Base-by-base conservation (phyloP, 2,797 vertebrate species). In the Sebastes wilsoni region DNA sequence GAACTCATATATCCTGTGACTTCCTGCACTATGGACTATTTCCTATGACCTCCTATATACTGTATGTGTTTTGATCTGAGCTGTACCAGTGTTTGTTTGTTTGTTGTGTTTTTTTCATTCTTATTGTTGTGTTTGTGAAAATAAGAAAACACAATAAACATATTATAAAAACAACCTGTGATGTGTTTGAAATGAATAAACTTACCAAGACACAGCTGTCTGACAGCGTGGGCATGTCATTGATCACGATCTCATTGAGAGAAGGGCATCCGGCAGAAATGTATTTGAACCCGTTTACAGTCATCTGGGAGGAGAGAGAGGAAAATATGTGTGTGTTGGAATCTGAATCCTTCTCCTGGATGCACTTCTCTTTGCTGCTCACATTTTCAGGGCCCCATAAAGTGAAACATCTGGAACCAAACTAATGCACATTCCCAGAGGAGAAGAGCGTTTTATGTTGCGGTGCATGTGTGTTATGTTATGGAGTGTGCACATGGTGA, bases 161-260 rank as follows among this genome's bases (percentile, higher is more conserved):
- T 36, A 5, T 12, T 36, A 36, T 36, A 36, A 36, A 36, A 36
- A 36, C 34, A 36, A 36, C 34, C 34, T 36, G 60, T 36, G 34
- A 68, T 61, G 25, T 66, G 62, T 68, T 62, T 34, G 5, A 36
- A 38, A 70, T 32, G 4, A 52, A 28, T 8, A 64, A 27, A 85
- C 89, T 77, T 95, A 97, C 96, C 92, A 95, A 82, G 66, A 97
- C 77, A 87, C 95, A 97, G 87, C 68, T 90, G 66, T 97, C 96
- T 1, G 94, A 96, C 76, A 97, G 94, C 11, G 94, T 95, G 68
- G 95, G 94, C 94, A 96, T 95, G 86, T 97, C 94, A 36, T 96
- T 93, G 75, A 97, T 94, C 28, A 95, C 93, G 61, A 97, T 87
- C 38, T 96, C 92, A 78, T 88, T 94, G 87, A 97, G 95, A 11